A percentile compares a stretch with the other conserved stretches of the same genome.
These are phyloP conservation scores for Picathartes gymnocephalus DNA, from an alignment of 2,113 vertebrate species.

Conservation along the genomic window DNA sequence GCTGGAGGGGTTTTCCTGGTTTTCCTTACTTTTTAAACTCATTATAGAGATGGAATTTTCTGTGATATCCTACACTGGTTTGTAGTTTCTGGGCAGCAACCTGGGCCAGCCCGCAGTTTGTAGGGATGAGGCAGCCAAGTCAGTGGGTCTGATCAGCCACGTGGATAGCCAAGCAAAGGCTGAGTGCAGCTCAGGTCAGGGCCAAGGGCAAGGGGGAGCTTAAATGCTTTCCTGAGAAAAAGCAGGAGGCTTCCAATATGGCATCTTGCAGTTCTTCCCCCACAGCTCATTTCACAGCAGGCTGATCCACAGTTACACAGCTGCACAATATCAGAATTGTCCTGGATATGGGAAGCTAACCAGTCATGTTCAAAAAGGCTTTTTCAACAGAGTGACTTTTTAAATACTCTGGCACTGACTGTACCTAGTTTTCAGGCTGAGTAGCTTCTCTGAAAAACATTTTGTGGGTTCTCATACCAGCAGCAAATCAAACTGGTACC, in stretches of 20 bases:
- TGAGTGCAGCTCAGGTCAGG: neutral
- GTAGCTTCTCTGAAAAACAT: neutral
- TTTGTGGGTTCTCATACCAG: neutral
- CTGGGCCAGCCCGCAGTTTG: neutral
- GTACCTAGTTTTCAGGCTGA: neutral
- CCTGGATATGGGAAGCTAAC: neutral
- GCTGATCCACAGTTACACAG: neutral
- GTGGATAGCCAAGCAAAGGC: neutral
- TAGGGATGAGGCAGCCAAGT: neutral
- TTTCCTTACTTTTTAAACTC: neutral
- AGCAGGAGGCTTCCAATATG: neutral
- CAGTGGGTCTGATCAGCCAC: accelerated
- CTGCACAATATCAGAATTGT: neutral
- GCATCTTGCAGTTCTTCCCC: neutral
- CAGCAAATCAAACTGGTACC: neutral
- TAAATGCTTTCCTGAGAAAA: neutral
- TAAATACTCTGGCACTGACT: neutral
- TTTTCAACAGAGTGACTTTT: neutral
- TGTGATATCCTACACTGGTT: neutral
- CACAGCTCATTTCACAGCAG: neutral
- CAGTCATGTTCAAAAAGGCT: neutral
- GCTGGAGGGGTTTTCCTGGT: neutral
- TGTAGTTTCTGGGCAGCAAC: neutral
- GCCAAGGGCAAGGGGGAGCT: neutral
- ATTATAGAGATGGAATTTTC: neutral